phyloP scores from a whole-genome alignment of 2,888 invertebrate genomes.

The Aporophyla lueneburgensis region DNA sequence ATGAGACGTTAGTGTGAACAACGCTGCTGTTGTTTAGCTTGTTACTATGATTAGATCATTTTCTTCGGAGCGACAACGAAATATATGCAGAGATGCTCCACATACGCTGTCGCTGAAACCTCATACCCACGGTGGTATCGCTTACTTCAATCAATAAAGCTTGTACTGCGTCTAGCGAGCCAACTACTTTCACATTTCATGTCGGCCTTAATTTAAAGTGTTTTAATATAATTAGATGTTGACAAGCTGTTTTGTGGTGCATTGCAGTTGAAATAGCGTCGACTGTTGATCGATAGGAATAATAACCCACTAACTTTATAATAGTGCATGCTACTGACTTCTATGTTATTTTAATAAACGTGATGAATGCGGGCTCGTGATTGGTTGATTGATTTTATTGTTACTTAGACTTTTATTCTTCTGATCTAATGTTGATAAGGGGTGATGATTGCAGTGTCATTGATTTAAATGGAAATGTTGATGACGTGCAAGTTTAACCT shows the following conservation, averaged over 20 bases:
- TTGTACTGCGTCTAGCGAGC: neutral
- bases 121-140: neutral
- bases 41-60: neutral
- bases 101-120: neutral
- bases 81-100: neutral
- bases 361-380: constrained; percentile 42
- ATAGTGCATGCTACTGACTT: constrained; percentile 20
- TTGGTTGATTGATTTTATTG: constrained; percentile 19
- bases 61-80: neutral
- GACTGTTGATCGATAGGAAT: constrained; percentile 48
- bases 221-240: constrained; percentile 42
- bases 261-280: constrained; percentile 54
- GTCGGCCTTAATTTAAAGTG: constrained; percentile 38
- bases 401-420: neutral
- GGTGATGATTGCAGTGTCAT: constrained; percentile 27
- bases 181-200: constrained; percentile 44
- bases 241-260: constrained; percentile 47
- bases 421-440: neutral
- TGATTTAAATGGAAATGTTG: constrained; percentile 10
- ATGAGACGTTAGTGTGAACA: neutral
- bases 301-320: constrained; percentile 38
- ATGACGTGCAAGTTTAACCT: neutral
- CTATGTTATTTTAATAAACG: constrained; percentile 50
- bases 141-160: constrained; percentile 20
- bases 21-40: neutral